Percentiles rank a stretch among this genome's conserved stretches.
These are phyloP conservation scores for Xenopus petersii DNA, from an alignment of 2,797 vertebrate species.

Conservation along the genomic window DNA sequence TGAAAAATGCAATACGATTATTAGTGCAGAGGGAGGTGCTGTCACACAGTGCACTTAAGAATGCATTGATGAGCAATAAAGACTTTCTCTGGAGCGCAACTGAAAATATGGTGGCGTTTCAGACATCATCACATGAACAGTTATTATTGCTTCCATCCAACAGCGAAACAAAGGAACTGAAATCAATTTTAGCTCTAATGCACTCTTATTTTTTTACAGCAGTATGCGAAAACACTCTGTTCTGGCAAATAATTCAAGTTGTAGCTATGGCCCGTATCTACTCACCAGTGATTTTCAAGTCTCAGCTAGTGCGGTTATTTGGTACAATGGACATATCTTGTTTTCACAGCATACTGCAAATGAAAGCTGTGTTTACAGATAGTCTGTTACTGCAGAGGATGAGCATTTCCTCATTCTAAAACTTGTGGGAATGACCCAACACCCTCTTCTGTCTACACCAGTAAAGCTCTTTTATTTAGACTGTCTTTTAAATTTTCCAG, in stretches of 20 bases:
- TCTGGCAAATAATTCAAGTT: conserved; percentile 73
- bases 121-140: conserved; percentile 54
- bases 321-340: conserved; percentile 74
- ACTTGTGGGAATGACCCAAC: conserved; percentile 77
- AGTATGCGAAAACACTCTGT: conserved; percentile 72
- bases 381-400: conserved; percentile 83
- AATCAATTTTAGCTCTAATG: conserved; percentile 72
- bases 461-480: conserved; percentile 81
- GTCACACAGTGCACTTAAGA: conserved; percentile 62
- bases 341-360: conserved; percentile 75
- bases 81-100: conserved; percentile 62
- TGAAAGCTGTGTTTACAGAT: conserved; percentile 83
- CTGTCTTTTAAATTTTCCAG: conserved; percentile 81
- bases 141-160: conserved; percentile 65
- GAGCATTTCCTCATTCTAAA: conserved; percentile 79
- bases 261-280: conserved; percentile 78
- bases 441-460: conserved; percentile 67
- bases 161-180: conserved; percentile 64
- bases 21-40: conserved; percentile 58
- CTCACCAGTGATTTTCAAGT: conserved; percentile 76
- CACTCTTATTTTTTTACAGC: conserved; percentile 79
- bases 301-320: conserved; percentile 81
- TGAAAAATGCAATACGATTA: conserved; percentile 71
- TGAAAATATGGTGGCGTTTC: conserved; percentile 40
- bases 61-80: conserved; percentile 66